Base-by-base conservation (phyloP, 2,797 vertebrate species). In the Neopelma chrysocephalum region DNA sequence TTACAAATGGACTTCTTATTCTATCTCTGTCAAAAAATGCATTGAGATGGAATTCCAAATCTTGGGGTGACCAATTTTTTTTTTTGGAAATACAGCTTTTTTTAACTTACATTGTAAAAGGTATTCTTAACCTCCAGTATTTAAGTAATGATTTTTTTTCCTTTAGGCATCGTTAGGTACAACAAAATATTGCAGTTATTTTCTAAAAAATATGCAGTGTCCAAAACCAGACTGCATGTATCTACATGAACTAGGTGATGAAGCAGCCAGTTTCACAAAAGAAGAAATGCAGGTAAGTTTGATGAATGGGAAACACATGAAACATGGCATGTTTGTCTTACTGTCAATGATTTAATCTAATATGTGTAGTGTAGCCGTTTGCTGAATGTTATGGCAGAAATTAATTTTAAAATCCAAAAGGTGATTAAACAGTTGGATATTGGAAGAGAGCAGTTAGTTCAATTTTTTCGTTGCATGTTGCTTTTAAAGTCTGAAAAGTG, bases 101-200 rank as follows among this genome's bases (percentile, higher is more conserved):
- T 47, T 66, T n/a, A 32, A 16, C 21, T 64, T 62, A 15, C 0
- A 6, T 38, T 21, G 3, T 57, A 57, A 40, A 64, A 87, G 13
- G 1, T 16, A 20, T 70, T 66, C 64, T 47, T 92, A 85, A 65
- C 6, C 14, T 80, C 20, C 12, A 45, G 6, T 72, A 56, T 20
- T 96, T 91, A 91, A 18, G 34, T 90, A 78, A 75, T 89, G 50
- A 62, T 54, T 78, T n/a, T 87, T 47, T 91, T 26, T 22, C 19
- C 23, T 92, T 32, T 93, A 99, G 99, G 99, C 99, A 95, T 99
- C 99, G 97, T 98, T 99, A 99, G 99, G 99, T 97, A 99, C 99
- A 97, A 99, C 99, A 97, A 99, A 99, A 98, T 99, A 99, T 97
- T 99, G 99, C 99, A 99, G 99, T 98, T 99, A 99, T 97, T 99